phyloP scores from a whole-genome alignment of 2,113 vertebrate species.

The Barbus barbus region DNA sequence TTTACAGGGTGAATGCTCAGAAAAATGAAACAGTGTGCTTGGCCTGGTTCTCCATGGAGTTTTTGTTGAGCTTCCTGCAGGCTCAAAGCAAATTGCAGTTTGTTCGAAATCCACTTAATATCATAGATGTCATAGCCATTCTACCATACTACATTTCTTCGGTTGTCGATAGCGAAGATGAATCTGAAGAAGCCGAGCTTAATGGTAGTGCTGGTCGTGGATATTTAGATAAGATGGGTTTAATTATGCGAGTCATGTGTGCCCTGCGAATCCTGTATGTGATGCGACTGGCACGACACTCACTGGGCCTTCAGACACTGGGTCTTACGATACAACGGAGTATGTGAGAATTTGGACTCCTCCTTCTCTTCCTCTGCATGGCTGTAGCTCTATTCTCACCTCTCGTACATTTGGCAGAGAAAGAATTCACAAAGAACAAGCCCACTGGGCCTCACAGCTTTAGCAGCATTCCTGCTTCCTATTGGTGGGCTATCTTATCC shows the following conservation, averaged over 20 bases:
- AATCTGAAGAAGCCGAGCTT: constrained; percentile 52
- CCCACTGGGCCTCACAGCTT: constrained; percentile 84
- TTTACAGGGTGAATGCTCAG: constrained; percentile 88
- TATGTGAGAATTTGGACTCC: constrained; percentile 86
- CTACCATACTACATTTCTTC: constrained; percentile 93
- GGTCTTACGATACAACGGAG: constrained; percentile 89
- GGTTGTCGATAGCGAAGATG: constrained; percentile 82
- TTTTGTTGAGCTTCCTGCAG: constrained; percentile 87
- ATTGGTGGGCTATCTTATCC: constrained; percentile 99
- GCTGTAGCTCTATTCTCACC: constrained; percentile 91
- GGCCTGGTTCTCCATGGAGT: constrained; percentile 95
- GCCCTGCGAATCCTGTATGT: constrained; percentile 92
- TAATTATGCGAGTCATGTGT: constrained; percentile 87
- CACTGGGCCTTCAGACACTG: constrained; percentile 90
- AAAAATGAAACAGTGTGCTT: constrained; percentile 93
- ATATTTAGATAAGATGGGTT: constrained; percentile 90
- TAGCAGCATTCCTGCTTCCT: constrained; percentile 93
- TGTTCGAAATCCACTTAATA: constrained; percentile 87
- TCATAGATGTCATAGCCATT: constrained; percentile 93
- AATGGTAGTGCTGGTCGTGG: constrained; percentile 68
- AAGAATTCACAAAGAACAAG: constrained; percentile 74
- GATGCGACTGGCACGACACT: constrained; percentile 93
- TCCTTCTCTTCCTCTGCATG: constrained; percentile 90
- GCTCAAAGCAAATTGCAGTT: constrained; percentile 90
- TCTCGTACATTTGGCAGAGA: constrained; percentile 89